These are phyloP conservation scores for Idaea biselata DNA, from an alignment of 2,888 invertebrate genomes.

Conservation along the genomic window DNA sequence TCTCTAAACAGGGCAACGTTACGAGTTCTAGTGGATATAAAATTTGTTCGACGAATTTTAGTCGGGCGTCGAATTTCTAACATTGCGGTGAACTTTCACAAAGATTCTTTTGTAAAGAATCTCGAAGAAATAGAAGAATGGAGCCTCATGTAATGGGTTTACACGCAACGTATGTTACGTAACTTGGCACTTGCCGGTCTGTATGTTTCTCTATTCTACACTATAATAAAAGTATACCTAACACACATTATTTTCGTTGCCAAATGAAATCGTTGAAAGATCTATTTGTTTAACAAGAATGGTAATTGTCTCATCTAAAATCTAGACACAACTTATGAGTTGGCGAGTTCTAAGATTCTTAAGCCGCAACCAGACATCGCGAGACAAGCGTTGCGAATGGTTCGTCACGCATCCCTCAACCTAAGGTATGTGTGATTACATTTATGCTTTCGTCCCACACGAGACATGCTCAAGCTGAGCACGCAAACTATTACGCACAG, in stretches of 20 bases:
- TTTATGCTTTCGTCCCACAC: no score
- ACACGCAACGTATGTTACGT: not conserved
- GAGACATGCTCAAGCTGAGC: no score
- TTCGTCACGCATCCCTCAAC: no score
- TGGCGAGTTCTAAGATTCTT: no score
- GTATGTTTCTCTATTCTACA: not conserved
- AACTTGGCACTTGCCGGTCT: not conserved
- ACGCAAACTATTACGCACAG: no score
- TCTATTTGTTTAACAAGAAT: not conserved
- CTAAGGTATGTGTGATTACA: no score
- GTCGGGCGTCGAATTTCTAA: slow-evolving; percentile 20
- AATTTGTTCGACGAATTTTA: slow-evolving; percentile 29
- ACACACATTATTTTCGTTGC: not conserved
- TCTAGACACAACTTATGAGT: not conserved
- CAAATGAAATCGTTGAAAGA: not conserved
- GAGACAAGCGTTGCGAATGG: no score
- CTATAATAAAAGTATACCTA: not conserved
- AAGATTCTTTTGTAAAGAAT: slow-evolving; percentile 16
- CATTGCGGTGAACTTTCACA: slow-evolving; percentile 20
- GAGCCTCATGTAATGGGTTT: not conserved
- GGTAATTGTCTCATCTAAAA: not conserved
- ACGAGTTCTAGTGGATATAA: slow-evolving; percentile 30
- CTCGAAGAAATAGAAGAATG: slow-evolving; percentile 3
- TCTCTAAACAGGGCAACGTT: slow-evolving; percentile 6
- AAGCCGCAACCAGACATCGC: no score